A percentile compares a stretch with the other conserved stretches of the same genome.
These are phyloP conservation scores for Pelobates cultripes DNA, from an alignment of 2,797 vertebrate genomes.

Conservation along the genomic window DNA sequence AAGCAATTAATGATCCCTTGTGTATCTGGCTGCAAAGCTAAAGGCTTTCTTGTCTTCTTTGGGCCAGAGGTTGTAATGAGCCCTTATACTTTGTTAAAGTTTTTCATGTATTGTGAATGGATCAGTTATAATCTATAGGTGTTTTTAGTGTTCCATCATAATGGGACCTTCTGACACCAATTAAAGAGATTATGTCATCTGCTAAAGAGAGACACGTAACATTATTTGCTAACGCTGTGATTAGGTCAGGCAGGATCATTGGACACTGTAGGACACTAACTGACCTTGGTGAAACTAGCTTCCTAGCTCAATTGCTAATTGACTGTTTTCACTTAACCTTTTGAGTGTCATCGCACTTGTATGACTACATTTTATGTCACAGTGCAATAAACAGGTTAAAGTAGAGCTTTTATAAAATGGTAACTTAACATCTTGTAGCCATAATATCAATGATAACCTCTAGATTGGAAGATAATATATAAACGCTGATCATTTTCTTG, in stretches of 20 bases:
- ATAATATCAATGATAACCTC: no score
- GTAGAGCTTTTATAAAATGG: no score
- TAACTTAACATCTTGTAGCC: no score
- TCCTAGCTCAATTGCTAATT: constrained; percentile 81
- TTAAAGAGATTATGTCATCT: constrained; percentile 98
- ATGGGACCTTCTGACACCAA: constrained; percentile 88
- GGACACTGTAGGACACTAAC: constrained; percentile 76
- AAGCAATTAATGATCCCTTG: constrained; percentile 75
- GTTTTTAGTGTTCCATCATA: constrained; percentile 84
- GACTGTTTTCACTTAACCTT: constrained; percentile 77
- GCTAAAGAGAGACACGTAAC: constrained; percentile 84
- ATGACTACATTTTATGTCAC: no score
- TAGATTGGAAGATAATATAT: no score
- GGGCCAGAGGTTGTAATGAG: constrained; percentile 77
- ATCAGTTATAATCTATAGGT: constrained; percentile 83
- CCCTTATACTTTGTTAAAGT: constrained; percentile 77
- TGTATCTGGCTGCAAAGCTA: constrained; percentile 72
- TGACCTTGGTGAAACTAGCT: constrained; percentile 83
- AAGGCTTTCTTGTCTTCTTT: constrained; percentile 81
- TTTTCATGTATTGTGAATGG: constrained; percentile 84
- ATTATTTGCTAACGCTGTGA: constrained; percentile 78
- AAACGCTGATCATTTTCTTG: no score
- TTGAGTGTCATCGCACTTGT: constrained; percentile 58
- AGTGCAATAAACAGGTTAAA: no score
- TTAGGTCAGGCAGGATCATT: constrained; percentile 89